Base-by-base conservation (phyloP, 1,140 invertebrate species). In the Ridgeia piscesae region DNA sequence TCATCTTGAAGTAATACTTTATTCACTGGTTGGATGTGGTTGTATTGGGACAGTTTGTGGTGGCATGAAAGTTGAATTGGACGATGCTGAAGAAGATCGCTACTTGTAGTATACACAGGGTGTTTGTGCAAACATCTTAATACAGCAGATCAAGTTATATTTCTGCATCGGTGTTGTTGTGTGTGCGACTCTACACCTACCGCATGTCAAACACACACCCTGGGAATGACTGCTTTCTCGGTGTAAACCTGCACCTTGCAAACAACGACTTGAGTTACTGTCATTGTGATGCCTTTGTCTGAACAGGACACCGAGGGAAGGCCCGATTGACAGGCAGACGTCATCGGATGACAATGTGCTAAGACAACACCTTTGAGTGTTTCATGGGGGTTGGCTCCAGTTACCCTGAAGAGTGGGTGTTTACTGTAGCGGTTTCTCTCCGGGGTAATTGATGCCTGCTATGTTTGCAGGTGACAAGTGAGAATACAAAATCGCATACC, bases 211-310 rank as follows among this genome's bases (percentile, higher is more conserved):
- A 77, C 58, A 31, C 27, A 77, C 27, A 77, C 58, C 17, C 27
- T 77, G 58, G 58, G 58, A 77, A 17, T 21, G 17, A 77, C 58
- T 21, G 27, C 58, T 21, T 77, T 77, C 58, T 21, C 2, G 27
- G 58, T 77, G 17, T 77, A 77, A 77, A 77, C 58, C 58, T 77
- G 58, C 58, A 21, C 11, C 27, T 77, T 77, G 58, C 58, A 17
- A 77, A 77, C 58, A 17, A 2, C 58, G 27, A 14, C 58, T 77
- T 77, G 58, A 31, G 58, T 77, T 77, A 77, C 58, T 27, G 58
- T 77, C 58, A 77, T 77, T 77, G 27, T 77, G 58, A 77, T 77
- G 58, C 58, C 58, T 77, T 77, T 77, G 58, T 77, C 58, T 77
- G 58, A 77, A 77, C 14, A 77, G 58, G 58, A 77, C 58, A 77